Percentiles rank a stretch among this genome's conserved stretches.
phyloP scores from a whole-genome alignment of 2,888 invertebrate genomes.

The Hirtodrosophila alboralis region DNA sequence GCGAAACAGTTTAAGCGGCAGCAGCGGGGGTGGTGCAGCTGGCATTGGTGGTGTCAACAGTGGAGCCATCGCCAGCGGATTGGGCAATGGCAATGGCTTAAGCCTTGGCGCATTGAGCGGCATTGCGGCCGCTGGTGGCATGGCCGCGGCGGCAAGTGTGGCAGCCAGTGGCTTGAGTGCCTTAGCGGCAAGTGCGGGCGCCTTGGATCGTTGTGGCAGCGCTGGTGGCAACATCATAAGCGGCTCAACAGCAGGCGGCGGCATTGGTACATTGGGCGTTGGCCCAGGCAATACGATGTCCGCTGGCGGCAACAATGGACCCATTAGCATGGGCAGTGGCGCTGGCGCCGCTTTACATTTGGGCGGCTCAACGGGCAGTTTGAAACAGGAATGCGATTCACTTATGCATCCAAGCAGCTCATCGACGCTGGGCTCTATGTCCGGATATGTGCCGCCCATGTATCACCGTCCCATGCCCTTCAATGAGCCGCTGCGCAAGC shows the following conservation, averaged over 20 bases:
- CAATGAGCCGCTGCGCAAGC: slow-evolving; percentile 85
- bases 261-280: slow-evolving; percentile 47
- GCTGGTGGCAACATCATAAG: slow-evolving; percentile 67
- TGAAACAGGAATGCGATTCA: slow-evolving; percentile 84
- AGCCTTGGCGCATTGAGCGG: slow-evolving; percentile 61
- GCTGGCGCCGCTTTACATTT: slow-evolving; percentile 75
- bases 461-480: slow-evolving; percentile 84
- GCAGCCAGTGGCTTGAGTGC: slow-evolving; percentile 69
- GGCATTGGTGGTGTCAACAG: slow-evolving; percentile 40
- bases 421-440: slow-evolving; percentile 82
- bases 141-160: slow-evolving; percentile 65
- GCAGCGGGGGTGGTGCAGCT: slow-evolving; percentile 40
- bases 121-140: slow-evolving; percentile 72
- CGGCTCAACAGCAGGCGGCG: slow-evolving; percentile 55
- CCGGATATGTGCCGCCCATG: slow-evolving; percentile 83
- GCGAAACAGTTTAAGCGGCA: slow-evolving; percentile 83
- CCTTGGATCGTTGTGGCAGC: slow-evolving; percentile 70
- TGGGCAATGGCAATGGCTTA: slow-evolving; percentile 60
- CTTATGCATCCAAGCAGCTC: slow-evolving; percentile 83
- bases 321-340: slow-evolving; percentile 79
- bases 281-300: slow-evolving; percentile 33
- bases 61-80: slow-evolving; percentile 67
- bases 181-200: slow-evolving; percentile 63
- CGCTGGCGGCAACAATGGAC: slow-evolving; percentile 81
- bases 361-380: slow-evolving; percentile 77